Evolutionary conservation across 2,888 invertebrate genomes (phyloP).

Genomic region (Dynastes grantii): DNA sequence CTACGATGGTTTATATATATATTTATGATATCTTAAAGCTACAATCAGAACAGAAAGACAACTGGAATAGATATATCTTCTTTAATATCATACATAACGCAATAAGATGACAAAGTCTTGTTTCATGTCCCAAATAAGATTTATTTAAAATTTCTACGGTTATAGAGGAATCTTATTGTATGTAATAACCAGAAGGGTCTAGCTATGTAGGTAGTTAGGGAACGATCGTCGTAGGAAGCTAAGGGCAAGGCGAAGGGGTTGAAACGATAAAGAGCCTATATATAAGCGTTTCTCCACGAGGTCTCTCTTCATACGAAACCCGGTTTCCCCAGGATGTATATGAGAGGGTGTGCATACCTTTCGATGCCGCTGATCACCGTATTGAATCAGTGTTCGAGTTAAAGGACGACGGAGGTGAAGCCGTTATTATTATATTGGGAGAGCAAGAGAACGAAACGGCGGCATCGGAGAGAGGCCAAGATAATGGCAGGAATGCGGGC

Average conservation of each 20-base stretch:
- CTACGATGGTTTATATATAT: too few species aligned
- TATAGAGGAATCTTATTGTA: too few species aligned
- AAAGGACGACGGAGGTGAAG: slow-evolving; percentile 47
- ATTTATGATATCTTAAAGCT: too few species aligned
- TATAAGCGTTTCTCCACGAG: slow-evolving; percentile 12
- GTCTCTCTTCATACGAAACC: slow-evolving; percentile 10
- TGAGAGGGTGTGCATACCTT: slow-evolving; percentile 59
- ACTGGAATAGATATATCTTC: too few species aligned
- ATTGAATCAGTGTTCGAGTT: slow-evolving; percentile 61
- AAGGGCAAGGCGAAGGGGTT: slow-evolving; percentile 25
- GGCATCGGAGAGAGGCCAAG: slow-evolving; percentile 53
- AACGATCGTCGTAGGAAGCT: slow-evolving; percentile 10
- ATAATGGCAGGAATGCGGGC: slow-evolving; percentile 67
- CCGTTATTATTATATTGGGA: slow-evolving; percentile 29
- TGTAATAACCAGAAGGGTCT: neutral
- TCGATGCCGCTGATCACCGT: slow-evolving; percentile 61
- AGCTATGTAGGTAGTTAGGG: neutral
- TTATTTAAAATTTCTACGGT: too few species aligned
- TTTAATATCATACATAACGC: too few species aligned
- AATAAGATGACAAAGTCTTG: too few species aligned
- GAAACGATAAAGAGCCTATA: slow-evolving; percentile 32
- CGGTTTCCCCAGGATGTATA: slow-evolving; percentile 28
- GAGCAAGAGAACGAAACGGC: slow-evolving; percentile 33
- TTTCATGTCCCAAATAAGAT: too few species aligned
- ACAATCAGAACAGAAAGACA: too few species aligned